A percentile compares a stretch with the other conserved stretches of the same genome.
Evolutionary conservation across 2,113 vertebrate genomes (phyloP).

Genomic region (Blennius ocellaris): DNA sequence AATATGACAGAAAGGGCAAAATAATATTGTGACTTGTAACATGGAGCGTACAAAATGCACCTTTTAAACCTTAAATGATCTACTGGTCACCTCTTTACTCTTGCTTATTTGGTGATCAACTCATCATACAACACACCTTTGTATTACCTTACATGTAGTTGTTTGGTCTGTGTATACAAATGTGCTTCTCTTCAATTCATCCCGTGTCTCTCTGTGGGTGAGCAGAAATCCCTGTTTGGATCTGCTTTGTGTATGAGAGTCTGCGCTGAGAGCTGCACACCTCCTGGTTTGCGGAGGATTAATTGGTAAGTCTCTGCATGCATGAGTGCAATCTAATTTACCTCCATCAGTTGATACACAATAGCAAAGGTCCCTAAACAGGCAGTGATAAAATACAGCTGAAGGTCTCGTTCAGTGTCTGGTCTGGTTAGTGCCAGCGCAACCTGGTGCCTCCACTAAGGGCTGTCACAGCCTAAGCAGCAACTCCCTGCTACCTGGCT

Average conservation of each 20-base stretch:
- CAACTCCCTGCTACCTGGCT: slow-evolving; percentile 68
- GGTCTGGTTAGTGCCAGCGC: slow-evolving; percentile 63
- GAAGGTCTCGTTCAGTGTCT: slow-evolving; percentile 72
- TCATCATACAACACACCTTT: no score
- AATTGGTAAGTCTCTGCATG: slow-evolving; percentile 74
- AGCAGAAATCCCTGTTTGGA: slow-evolving; percentile 30
- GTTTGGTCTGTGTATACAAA: slow-evolving; percentile 25
- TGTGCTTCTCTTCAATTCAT: not conserved
- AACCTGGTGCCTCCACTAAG: slow-evolving; percentile 39
- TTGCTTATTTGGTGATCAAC: no score
- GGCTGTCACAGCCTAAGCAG: slow-evolving; percentile 33
- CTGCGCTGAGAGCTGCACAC: slow-evolving; percentile 32
- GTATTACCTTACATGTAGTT: slow-evolving; percentile 12
- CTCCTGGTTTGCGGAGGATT: slow-evolving; percentile 64
- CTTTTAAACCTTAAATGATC: no score
- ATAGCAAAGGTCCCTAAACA: slow-evolving; percentile 69
- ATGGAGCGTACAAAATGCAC: no score
- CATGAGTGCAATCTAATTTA: slow-evolving; percentile 79
- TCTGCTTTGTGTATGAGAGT: slow-evolving; percentile 39
- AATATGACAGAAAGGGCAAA: not conserved
- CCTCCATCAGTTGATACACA: slow-evolving; percentile 73
- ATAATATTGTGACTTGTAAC: no score
- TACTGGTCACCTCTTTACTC: no score
- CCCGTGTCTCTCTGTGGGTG: slow-evolving; percentile 45
- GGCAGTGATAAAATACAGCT: slow-evolving; percentile 71